Evolutionary conservation across 2,797 vertebrate genomes (phyloP), one percentile per base, ranked within the genome.

Genomic region (Manis crassicaudata): DNA sequence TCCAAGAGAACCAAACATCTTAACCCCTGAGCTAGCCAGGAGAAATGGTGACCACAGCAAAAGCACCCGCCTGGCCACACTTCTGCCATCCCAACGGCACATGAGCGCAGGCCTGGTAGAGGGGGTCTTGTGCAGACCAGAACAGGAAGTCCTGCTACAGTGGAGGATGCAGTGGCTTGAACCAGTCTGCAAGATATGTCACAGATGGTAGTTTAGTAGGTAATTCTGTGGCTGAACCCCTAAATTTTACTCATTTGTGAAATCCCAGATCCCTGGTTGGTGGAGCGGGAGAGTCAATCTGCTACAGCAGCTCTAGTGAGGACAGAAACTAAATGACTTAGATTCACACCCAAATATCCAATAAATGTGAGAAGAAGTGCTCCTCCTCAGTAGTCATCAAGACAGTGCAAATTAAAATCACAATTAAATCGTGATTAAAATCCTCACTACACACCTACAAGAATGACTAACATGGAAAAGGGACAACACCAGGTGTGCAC

Each of bases 301-400:
- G 67, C 9, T 32, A 80, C 62, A 72, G 68, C 21, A 68, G 50
- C 32, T 50, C 58, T 68, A 32, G 56, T 58, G n/a, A 40, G 58
- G 63, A 79, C 43, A 52, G 92, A 94, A 87, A 87, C 75, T n/a
- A 94, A 60, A 40, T 27, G 43, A 87, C 18, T 63, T 77, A 46
- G 77, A 68, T 76, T 75, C 37, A 40, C 17, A 68, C 52, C 62
- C 60, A 63, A 83, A 60, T 21, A 72, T 77, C 50, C 50, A 46
- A 58, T 62, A 75, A 83, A 56, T 11, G 37, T 3, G 54, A n/a
- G 54, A 54, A 73, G 68, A 58, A 21, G 13, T 29, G 52, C 46
- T 60, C 7, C 50, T 95, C 8, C 67, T 35, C 40, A 35, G 13
- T 7, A n/a, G 18, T 50, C 35, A 6, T 40, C 40, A 75, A 81